Conservation (phyloP, 2,113 vertebrate species). For the Hipposideros armiger region DNA sequence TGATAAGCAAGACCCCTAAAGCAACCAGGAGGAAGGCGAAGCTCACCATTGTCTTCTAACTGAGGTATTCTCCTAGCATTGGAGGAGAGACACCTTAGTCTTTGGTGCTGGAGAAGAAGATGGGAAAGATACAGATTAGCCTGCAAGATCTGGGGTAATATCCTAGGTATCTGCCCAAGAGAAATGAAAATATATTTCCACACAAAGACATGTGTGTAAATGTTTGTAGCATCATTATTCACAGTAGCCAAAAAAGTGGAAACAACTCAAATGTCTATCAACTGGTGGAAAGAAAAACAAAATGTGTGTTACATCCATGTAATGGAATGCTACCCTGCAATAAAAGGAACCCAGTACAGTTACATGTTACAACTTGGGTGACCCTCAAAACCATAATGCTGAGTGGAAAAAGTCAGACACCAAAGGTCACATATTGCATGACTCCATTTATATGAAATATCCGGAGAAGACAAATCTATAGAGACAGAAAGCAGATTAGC, state of each 20-base stretch:
- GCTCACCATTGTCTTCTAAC: neutral
- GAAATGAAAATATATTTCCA: neutral
- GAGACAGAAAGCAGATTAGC: neutral
- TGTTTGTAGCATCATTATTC: neutral
- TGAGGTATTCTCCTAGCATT: neutral
- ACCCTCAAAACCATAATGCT: neutral
- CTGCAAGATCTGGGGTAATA: neutral
- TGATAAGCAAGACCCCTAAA: neutral
- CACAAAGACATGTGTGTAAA: neutral
- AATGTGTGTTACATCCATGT: neutral
- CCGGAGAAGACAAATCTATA: neutral
- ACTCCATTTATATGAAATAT: neutral
- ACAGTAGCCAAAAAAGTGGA: neutral
- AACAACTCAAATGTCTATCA: neutral
- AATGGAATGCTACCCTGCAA: neutral
- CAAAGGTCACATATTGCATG: neutral
- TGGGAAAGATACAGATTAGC: neutral
- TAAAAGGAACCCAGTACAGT: neutral
- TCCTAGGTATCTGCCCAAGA: neutral
- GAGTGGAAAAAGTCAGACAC: neutral
- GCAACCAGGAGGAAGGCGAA: neutral
- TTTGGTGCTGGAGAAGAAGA: neutral
- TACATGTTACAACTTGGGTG: neutral
- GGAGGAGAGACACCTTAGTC: neutral
- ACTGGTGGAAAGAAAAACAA: neutral